phyloP scores from a whole-genome alignment of 2,113 vertebrate genomes.

The Bos javanicus region DNA sequence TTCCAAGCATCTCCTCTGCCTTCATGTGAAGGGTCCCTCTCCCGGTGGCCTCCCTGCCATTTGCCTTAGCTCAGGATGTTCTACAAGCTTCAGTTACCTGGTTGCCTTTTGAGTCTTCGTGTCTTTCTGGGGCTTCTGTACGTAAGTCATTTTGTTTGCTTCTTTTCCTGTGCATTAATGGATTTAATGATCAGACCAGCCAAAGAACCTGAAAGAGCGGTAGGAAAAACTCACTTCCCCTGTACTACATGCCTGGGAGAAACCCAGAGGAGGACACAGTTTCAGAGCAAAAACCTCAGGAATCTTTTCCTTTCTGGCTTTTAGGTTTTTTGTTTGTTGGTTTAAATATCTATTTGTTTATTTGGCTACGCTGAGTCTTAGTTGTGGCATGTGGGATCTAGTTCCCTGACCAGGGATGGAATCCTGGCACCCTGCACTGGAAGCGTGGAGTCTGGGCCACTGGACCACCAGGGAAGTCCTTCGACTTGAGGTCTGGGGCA shows the following conservation, averaged over 20 bases:
- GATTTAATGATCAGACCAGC: neutral
- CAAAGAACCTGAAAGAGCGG: neutral
- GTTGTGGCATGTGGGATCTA: neutral
- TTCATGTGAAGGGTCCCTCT: neutral
- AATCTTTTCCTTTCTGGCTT: neutral
- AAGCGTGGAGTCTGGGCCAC: neutral
- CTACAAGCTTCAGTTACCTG: neutral
- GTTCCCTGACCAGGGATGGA: neutral
- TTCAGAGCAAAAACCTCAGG: neutral
- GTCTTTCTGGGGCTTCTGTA: neutral
- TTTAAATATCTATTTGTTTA: neutral
- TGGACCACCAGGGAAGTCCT: neutral
- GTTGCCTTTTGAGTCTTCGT: neutral
- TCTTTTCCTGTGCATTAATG: neutral
- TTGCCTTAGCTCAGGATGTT: neutral
- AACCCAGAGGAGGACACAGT: neutral
- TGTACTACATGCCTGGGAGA: neutral
- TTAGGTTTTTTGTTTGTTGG: neutral
- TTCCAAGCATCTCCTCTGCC: neutral
- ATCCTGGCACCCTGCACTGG: neutral
- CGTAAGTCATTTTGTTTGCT: neutral
- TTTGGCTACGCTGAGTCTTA: neutral
- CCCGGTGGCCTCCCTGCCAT: neutral
- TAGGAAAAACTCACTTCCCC: neutral
- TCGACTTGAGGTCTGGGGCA: neutral